Conservation (phyloP, 1,140 invertebrate species). For the Calliphora vicina region DNA sequence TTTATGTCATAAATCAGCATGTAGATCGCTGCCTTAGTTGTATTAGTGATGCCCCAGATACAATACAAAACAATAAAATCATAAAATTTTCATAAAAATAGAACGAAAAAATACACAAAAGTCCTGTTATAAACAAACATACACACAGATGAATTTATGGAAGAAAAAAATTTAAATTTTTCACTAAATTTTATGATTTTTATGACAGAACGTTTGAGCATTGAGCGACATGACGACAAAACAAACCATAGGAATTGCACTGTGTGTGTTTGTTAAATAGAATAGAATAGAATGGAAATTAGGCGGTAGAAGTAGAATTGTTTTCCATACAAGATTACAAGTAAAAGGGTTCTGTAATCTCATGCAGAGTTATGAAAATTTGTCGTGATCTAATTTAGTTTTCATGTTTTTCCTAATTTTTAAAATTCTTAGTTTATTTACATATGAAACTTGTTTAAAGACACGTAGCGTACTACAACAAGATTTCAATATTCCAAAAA, state of each 20-base stretch:
- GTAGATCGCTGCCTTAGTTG: neutral
- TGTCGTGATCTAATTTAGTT: neutral
- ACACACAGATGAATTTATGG: neutral
- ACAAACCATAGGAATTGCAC: neutral
- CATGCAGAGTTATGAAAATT: neutral
- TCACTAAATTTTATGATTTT: neutral
- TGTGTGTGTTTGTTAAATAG: neutral
- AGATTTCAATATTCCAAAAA: no score
- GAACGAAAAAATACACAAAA: neutral
- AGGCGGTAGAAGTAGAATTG: neutral
- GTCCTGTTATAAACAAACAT: neutral
- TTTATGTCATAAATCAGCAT: conserved; percentile 3
- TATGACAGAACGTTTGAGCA: neutral
- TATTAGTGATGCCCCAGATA: neutral
- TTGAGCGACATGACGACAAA: neutral
- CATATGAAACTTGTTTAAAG: no score
- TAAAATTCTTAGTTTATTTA: neutral
- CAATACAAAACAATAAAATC: neutral
- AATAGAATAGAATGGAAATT: neutral
- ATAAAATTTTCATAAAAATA: neutral
- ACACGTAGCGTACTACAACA: no score
- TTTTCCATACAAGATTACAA: neutral
- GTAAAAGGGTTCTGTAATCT: neutral
- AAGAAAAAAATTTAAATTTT: neutral
- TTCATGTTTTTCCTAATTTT: neutral